Percentiles rank a stretch among this genome's conserved stretches.
Conservation (phyloP, 2,888 invertebrate species). For the Tetheella fluctuosa region DNA sequence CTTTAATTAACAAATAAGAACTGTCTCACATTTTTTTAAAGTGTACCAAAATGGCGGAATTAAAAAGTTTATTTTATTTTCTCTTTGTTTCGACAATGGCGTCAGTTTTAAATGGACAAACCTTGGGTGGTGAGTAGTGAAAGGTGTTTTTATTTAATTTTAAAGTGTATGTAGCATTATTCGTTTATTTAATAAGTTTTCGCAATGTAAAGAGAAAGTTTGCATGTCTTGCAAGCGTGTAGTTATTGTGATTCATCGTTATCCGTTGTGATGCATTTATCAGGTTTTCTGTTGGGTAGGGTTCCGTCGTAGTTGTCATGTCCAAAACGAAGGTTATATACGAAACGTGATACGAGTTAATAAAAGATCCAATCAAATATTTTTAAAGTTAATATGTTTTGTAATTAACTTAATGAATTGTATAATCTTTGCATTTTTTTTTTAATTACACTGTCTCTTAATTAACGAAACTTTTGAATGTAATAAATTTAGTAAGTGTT, state of each 20-base stretch:
- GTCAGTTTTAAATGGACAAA: conserved; percentile 64
- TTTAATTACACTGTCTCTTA: neutral
- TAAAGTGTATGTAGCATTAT: conserved; percentile 18
- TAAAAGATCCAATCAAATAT: neutral
- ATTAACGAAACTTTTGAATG: neutral
- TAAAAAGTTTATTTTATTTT: conserved; percentile 51
- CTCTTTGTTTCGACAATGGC: conserved; percentile 47
- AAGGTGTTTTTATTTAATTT: conserved; percentile 57
- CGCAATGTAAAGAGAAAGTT: conserved; percentile 35
- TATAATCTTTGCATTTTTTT: neutral
- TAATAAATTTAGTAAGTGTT: neutral
- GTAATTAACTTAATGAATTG: neutral
- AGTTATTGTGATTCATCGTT: neutral
- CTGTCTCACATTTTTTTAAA: neutral
- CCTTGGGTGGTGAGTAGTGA: conserved; percentile 76
- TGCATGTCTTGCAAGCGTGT: conserved; percentile 16
- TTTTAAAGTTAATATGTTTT: neutral
- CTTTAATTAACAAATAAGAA: conserved; percentile 13
- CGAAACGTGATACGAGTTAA: neutral
- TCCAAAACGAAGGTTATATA: neutral
- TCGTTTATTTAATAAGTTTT: conserved; percentile 22
- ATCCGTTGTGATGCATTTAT: conserved; percentile 21
- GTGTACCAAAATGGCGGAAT: conserved; percentile 52
- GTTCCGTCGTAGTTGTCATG: neutral
- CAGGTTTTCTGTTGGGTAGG: conserved; percentile 23